phyloP scores from a whole-genome alignment of 2,888 invertebrate species.

The Drosophila heteroneura region DNA sequence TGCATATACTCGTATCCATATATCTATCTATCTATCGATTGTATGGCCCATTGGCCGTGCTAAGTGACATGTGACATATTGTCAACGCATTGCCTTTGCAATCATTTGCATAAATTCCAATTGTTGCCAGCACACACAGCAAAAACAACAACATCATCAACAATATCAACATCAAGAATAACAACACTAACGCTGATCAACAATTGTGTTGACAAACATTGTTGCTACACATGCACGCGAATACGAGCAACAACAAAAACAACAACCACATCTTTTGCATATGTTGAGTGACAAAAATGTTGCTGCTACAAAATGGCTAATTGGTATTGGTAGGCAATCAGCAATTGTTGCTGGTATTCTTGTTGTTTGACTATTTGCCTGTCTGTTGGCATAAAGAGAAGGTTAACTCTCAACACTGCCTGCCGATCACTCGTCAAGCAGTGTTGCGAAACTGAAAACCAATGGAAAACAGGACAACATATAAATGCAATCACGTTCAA shows the following conservation, averaged over 20 bases:
- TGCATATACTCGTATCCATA: conserved; percentile 36
- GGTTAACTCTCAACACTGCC: conserved; percentile 34
- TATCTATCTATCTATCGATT: conserved; percentile 50
- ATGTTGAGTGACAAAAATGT: conserved; percentile 76
- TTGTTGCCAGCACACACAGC: conserved; percentile 56
- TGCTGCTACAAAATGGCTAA: conserved; percentile 80
- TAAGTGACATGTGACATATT: conserved; percentile 83
- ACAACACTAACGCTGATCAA: conserved; percentile 44
- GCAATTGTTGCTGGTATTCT: conserved; percentile 48
- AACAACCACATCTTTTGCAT: conserved; percentile 43
- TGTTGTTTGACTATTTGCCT: conserved; percentile 41
- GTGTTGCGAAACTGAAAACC: conserved; percentile 29
- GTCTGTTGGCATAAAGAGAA: conserved; percentile 48
- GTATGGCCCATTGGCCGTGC: conserved; percentile 59
- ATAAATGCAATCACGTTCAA: background rate
- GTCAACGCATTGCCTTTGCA: conserved; percentile 80
- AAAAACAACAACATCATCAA: conserved; percentile 2
- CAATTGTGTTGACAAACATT: conserved; percentile 79
- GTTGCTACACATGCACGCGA: conserved; percentile 76
- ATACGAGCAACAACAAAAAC: conserved; percentile 35
- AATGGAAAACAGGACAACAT: conserved; percentile 10
- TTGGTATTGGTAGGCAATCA: conserved; percentile 75
- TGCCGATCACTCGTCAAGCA: conserved; percentile 43
- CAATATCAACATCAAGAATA: conserved; percentile 15
- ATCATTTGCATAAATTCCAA: conserved; percentile 82